Base-by-base conservation (phyloP, 2,888 invertebrate species). In the Gandaritis pyraliata region DNA sequence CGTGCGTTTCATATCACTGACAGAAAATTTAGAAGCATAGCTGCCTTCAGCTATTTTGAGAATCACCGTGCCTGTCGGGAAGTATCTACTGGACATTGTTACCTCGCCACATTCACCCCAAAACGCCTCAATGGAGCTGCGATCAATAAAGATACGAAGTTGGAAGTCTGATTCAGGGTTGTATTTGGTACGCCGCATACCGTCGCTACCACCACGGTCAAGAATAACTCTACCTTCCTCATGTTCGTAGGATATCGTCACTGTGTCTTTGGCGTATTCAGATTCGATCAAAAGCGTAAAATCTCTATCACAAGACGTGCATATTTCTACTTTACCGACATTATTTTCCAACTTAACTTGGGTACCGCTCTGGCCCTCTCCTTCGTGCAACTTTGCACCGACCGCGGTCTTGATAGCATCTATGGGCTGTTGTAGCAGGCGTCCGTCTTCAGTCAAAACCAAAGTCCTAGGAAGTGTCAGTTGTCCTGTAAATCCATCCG, bases 401-500 rank as follows among this genome's bases (percentile, higher is more conserved):
- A 78, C 72, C 0, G 75, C 71, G 2, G 6, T 49, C 10, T 16
- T 29, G 1, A 83, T 70, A 66, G 85, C 81, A 30, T 56, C 29
- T 0, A 86, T 69, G 4, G 89, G 89, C 43, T 72, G 80, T 64
- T 90, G 90, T 6, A 83, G 46, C 1, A 90, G 59, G 13, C 41
- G 70, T 1, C 76, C 73, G 30, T 85, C 69, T 57, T 66, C 41
- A 0, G 77, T 69, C 0, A 93, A 65, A 0, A 64, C 68, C n/a
- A 93, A 68, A 48, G 66, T 68, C 70, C 92, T 82, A 0, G 88
- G 79, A 3, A 93, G 66, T 2, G 88, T 87, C 78, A 90, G 83
- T 46, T 80, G 80, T 1, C 93, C 92, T n/a, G 86, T 82, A 66
- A 83, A 93, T 2, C 88, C 88, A 56, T 87, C 82, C 0, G 72